Percentiles rank a stretch among this genome's conserved stretches.
Evolutionary conservation across 2,113 vertebrate species (phyloP).

Genomic region (Chaetorhynchus papuensis): DNA sequence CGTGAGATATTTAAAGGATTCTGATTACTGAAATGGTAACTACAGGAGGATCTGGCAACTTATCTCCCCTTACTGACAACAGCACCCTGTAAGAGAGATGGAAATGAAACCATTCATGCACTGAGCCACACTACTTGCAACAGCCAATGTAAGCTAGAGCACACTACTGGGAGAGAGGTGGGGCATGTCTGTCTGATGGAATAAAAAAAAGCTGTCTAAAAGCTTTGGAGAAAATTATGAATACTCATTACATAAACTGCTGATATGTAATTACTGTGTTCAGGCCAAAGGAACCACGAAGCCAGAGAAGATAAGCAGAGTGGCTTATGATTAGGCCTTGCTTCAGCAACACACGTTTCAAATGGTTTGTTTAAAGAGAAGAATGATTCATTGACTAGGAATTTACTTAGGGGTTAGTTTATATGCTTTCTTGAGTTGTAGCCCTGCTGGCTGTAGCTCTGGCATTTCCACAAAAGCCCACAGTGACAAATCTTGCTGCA

Average conservation of each 20-base stretch:
- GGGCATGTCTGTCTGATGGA: background rate
- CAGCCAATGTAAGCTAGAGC: conserved; percentile 49
- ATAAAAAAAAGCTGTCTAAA: background rate
- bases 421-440: background rate
- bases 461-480: background rate
- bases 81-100: conserved; percentile 26
- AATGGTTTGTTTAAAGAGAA: background rate
- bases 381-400: background rate
- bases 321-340: conserved; percentile 24
- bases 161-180: background rate
- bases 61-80: conserved; percentile 10
- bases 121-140: background rate
- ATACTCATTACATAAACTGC: conserved; percentile 17
- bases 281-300: conserved; percentile 29
- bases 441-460: background rate
- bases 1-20: background rate
- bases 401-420: background rate
- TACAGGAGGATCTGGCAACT: background rate
- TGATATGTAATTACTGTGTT: background rate
- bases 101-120: conserved; percentile 26
- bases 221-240: conserved; percentile 18
- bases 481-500: background rate
- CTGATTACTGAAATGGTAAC: background rate
- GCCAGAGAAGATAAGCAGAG: conserved; percentile 16
- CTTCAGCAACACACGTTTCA: background rate